Evolutionary conservation across 1,140 invertebrate species (phyloP), one percentile per base, ranked within the genome.

Genomic region (Sycophila sp.): DNA sequence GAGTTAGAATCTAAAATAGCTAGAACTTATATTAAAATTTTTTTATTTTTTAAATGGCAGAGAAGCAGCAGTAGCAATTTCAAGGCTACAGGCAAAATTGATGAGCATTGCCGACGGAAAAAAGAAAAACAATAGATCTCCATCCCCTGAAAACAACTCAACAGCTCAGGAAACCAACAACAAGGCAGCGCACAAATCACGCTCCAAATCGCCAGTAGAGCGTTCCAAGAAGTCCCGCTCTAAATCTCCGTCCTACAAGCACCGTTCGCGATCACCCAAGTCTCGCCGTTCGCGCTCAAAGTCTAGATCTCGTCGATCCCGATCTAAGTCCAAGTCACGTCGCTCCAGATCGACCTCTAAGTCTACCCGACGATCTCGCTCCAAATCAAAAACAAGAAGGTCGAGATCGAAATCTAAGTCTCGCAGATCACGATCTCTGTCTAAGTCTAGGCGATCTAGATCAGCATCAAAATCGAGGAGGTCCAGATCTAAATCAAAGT

Each of bases 81-180:
- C 88, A 3, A 84, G 88, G 75, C 80, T 90, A 0, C 89, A 90
- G 80, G 89, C 89, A 0, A 90, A 89, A 74, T 72, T 90, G 65
- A 87, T 90, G 86, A 89, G 88, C 24, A 87, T 90, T 63, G 88
- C 89, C 1, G 87, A 87, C 62, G 87, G 87, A 0, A 87, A 86
- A 64, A 85, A 87, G 67, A 85, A 86, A 34, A 83, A 78, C 11
- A 83, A 82, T 65, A 78, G 83, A 15, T 85, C 87, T 2, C 81
- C 85, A 11, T 85, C 85, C 4, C 13, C 51, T 5, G 69, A 70
- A 47, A 8, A 19, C 2, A 13, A 13, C 4, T n/a, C n/a, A n/a
- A 42, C 6, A 17, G 36, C 15, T 6, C 11, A 24, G 34, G 70
- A 72, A 17, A 74, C 74, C 0, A 84, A 86, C 15, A 65, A 71